A percentile compares a stretch with the other conserved stretches of the same genome.
phyloP scores from a whole-genome alignment of 2,797 vertebrate species.

The Loris lydekkerianus region DNA sequence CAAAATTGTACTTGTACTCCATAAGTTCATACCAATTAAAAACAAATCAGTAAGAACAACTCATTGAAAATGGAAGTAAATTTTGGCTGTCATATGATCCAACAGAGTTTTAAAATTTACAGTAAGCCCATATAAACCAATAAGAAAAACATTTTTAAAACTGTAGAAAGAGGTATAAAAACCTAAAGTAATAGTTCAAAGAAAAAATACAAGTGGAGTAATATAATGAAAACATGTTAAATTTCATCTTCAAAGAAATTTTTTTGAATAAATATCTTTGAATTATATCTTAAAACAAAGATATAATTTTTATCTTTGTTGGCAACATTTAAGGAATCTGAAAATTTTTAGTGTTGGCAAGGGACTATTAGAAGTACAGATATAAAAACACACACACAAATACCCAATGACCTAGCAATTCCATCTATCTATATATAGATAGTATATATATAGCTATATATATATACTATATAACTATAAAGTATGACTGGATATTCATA shows the following conservation, averaged over 20 bases:
- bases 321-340: constrained; percentile 4
- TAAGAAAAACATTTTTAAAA: constrained; percentile 2
- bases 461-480: neutral
- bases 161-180: neutral
- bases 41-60: constrained; percentile 3
- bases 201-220: neutral
- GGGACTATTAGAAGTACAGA: neutral
- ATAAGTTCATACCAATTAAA: no score
- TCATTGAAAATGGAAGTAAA: neutral
- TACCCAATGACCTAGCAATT: constrained; percentile 1
- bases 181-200: constrained; percentile 6
- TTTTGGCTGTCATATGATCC: neutral
- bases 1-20: no score
- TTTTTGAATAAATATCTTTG: no score
- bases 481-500: neutral
- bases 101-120: neutral
- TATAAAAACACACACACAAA: constrained; percentile 39
- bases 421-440: neutral
- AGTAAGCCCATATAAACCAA: neutral
- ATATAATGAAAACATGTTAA: constrained; percentile 55
- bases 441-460: no score
- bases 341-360: neutral
- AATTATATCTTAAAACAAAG: constrained; percentile 23
- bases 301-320: constrained; percentile 30
- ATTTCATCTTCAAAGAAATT: neutral